Base-by-base conservation (phyloP, 2,797 vertebrate genomes). In the Malacoctenus gilli region DNA sequence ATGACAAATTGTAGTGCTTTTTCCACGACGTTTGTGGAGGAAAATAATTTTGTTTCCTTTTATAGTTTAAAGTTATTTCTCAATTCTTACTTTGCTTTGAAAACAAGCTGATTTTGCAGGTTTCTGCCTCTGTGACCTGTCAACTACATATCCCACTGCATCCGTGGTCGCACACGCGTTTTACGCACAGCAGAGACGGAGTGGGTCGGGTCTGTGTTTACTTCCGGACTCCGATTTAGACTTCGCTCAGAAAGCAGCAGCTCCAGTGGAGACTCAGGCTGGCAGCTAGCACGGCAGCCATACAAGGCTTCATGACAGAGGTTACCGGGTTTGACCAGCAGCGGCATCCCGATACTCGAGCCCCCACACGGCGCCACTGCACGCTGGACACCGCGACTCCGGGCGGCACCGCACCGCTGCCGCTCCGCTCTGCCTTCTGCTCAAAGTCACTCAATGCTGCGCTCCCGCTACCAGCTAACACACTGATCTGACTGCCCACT, bases 181-280 rank as follows among this genome's bases (percentile, higher is more conserved):
- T 84, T 81, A 83, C 86, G 85, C 82, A 80, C 79, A 46, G 59
- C 39, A 73, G 59, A 63, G 70, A 72, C 40, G 60, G 73, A 79
- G 84, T 77, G 83, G 89, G 76, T 87, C 77, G 73, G 77, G 66
- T 82, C 80, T 87, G 87, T 95, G 94, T 95, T 96, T 95, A 95
- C 95, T 97, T 97, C 95, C 95, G 95, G 93, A 89, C 90, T 90
- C 81, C 55, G 70, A 78, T 80, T 83, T 75, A 85, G 81, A 78
- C 67, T 46, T 10, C 19, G 77, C 60, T 83, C 78, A 77, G 77
- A 77, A 43, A 69, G 74, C 71, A 75, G 87, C 84, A 68, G 85
- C 85, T 72, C 67, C 74, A 61, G 74, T 59, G 75, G 75, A 65
- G 72, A 62, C 59, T 46, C 67, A 50, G 68, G 40, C 74, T 77